A percentile compares a stretch with the other conserved stretches of the same genome.
These are phyloP conservation scores for Folsomia manolachei DNA, from an alignment of 2,888 invertebrate species.

Conservation along the genomic window DNA sequence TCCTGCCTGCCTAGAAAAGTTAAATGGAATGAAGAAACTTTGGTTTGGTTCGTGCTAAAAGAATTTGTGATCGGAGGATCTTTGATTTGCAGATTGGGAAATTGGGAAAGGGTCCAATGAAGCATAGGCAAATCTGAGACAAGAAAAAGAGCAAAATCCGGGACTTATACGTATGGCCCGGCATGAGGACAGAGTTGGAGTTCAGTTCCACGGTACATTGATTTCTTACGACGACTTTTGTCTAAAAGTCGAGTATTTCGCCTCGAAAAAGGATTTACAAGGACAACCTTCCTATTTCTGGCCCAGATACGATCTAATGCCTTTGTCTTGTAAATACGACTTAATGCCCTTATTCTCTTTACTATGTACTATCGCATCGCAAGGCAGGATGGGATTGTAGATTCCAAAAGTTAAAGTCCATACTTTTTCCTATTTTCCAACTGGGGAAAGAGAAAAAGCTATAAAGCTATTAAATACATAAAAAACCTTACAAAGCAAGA, in stretches of 20 bases:
- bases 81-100: background rate
- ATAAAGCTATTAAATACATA: background rate
- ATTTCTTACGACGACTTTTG: conserved; percentile 14
- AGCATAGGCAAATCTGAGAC: background rate
- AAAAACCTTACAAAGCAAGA: background rate
- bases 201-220: conserved; percentile 12
- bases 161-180: too few relatives aligned
- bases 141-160: too few relatives aligned
- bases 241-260: conserved; percentile 6
- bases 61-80: background rate
- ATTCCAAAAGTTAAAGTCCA: background rate
- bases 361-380: too few relatives aligned
- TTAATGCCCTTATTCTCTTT: conserved; percentile 14
- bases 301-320: conserved; percentile 15
- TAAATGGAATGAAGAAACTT: background rate
- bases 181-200: too few relatives aligned
- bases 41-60: background rate
- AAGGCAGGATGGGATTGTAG: background rate
- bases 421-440: background rate
- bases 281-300: conserved; percentile 3
- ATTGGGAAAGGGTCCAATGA: background rate
- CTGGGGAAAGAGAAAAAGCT: background rate
- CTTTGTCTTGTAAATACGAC: conserved; percentile 20
- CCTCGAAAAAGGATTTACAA: background rate
- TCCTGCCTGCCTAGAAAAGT: background rate